Base-by-base conservation (phyloP, 1,140 invertebrate genomes). In the Spodoptera litura region DNA sequence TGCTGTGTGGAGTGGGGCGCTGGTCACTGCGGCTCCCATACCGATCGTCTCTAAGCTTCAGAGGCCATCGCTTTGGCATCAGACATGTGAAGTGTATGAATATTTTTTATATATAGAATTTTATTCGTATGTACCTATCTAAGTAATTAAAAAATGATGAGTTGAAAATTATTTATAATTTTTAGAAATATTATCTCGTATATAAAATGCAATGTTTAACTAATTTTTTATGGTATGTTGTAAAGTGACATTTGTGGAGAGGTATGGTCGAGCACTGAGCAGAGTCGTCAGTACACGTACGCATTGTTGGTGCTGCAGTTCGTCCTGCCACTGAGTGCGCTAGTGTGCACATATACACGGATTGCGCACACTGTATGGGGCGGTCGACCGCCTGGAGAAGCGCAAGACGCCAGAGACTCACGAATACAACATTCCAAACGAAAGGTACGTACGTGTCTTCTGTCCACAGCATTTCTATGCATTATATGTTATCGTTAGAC, bases 351-450 rank as follows among this genome's bases (percentile, higher is more conserved):
- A 0, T 99, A 99, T 88, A 96, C 96, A 0, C 96, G 97, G 59
- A 99, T 99, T 58, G 98, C 97, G 0, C 94, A 97, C 11, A 97
- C 97, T 9, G 97, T 99, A 12, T 99, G 98, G 98, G 97, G 98
- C 8, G 92, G 98, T 86, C 95, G 96, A 56, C 96, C 97, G 2
- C 98, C 98, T 0, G 98, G 98, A 0, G 98, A 98, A 91, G 98
- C 98, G 0, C 96, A 98, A 88, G 97, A 97, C 83, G 95, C 95
- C 13, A 92, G 98, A 53, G 98, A 99, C 93, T 96, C 96, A 82
- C 95, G 97, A 66, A 97, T 99, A 95, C 97, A 97, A 2, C 96
- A 96, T 78, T 98, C 98, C 0, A 99, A 99, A 90, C 95, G 97
- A 94, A 99, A 99, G 97, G 98, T 99, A 10, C 1, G 20, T 20